Conservation (phyloP, 2,797 vertebrate genomes). For the Eleutherodactylus coqui region DNA sequence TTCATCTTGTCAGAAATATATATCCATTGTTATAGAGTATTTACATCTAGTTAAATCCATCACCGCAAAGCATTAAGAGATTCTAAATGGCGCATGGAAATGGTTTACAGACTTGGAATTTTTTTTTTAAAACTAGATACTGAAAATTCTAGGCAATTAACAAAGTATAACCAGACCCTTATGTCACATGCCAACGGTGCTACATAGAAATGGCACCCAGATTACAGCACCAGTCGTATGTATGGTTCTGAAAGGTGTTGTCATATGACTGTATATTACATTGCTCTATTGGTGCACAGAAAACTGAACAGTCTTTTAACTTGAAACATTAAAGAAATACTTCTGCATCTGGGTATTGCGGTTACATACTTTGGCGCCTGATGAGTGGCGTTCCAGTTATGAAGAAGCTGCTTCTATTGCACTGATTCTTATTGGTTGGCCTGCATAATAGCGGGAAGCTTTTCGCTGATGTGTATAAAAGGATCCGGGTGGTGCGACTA, state of each 20-base stretch:
- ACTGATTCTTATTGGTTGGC: neutral
- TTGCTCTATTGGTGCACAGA: neutral
- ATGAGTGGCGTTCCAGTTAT: too few species aligned
- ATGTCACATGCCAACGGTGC: neutral
- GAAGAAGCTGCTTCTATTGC: neutral
- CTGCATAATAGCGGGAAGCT: neutral
- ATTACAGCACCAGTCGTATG: neutral
- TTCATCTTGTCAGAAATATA: constrained; percentile 17
- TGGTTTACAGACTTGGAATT: neutral
- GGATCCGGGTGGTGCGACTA: too few species aligned
- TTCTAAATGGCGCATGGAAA: neutral
- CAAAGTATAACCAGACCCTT: neutral
- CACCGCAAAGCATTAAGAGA: neutral
- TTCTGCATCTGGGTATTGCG: neutral
- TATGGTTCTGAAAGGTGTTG: neutral
- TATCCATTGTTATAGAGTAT: constrained; percentile 16
- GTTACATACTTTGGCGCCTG: neutral
- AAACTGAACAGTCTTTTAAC: neutral
- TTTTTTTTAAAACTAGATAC: neutral
- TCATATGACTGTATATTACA: neutral
- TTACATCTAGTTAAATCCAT: neutral
- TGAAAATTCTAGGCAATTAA: neutral
- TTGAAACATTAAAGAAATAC: neutral
- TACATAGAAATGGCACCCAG: neutral
- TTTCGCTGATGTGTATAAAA: neutral